Percentiles rank a stretch among this genome's conserved stretches.
Evolutionary conservation across 2,888 invertebrate genomes (phyloP).

Genomic region (Morinoia aosen): DNA sequence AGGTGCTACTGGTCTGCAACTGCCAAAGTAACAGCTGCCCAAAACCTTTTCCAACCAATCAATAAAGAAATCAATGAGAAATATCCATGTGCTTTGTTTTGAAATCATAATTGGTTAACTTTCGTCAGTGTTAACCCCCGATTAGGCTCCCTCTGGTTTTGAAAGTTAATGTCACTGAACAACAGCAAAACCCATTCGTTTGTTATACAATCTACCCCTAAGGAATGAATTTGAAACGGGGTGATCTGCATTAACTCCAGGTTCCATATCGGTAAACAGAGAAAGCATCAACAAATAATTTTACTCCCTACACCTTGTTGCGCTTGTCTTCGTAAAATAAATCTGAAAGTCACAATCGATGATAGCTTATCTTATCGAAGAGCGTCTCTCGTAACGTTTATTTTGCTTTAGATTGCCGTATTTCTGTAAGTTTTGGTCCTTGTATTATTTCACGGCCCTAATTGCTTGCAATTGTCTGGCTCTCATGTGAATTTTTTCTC

Average conservation of each 20-base stretch:
- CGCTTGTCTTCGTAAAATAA: no score
- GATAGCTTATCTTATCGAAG: no score
- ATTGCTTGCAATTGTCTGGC: no score
- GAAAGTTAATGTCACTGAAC: not conserved
- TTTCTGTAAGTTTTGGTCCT: no score
- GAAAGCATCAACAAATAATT: no score
- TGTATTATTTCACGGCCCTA: no score
- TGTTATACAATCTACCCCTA: not conserved
- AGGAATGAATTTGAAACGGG: not conserved
- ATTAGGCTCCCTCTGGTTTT: not conserved
- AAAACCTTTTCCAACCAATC: constrained; percentile 8
- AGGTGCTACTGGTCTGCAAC: constrained; percentile 32
- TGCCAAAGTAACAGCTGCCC: constrained; percentile 13
- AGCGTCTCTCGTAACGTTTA: no score
- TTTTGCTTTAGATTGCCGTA: no score
- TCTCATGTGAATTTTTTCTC: no score
- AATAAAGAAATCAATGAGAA: constrained; percentile 29
- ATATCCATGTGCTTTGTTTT: not conserved
- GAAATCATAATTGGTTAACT: not conserved
- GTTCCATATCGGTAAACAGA: no score
- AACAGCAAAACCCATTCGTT: not conserved
- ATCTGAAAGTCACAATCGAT: no score
- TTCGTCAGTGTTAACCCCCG: not conserved
- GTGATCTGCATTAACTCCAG: not conserved
- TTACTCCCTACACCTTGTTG: no score